Evolutionary conservation across 2,888 invertebrate genomes (phyloP).

Genomic region (Erynnis tages): DNA sequence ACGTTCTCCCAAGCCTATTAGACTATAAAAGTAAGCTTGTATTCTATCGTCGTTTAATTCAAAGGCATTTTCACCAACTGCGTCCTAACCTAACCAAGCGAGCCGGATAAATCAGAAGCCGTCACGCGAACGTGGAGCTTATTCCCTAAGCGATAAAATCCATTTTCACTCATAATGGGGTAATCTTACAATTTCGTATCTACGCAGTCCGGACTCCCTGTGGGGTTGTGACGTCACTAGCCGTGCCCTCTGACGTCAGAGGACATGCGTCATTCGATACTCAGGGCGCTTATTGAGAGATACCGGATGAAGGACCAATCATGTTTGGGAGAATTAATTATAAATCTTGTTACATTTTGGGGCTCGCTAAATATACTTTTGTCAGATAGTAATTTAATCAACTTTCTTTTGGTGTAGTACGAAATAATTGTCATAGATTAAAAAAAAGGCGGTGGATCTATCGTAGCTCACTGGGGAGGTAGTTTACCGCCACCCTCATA

Average conservation of each 20-base stretch:
- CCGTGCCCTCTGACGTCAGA: slow-evolving; percentile 43
- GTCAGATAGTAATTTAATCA: no score
- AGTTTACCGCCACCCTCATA: no score
- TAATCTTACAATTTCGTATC: slow-evolving; percentile 34
- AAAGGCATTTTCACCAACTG: slow-evolving; percentile 11
- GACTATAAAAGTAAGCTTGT: neutral
- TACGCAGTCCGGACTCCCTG: slow-evolving; percentile 46
- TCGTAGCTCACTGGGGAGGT: no score
- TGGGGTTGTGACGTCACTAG: slow-evolving; percentile 45
- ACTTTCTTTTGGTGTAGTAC: no score
- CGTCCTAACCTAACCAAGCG: slow-evolving; percentile 32
- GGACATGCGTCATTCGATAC: slow-evolving; percentile 30
- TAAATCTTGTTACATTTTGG: no score
- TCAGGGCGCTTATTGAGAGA: neutral
- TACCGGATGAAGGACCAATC: neutral
- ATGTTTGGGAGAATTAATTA: neutral
- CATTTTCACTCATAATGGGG: slow-evolving; percentile 26
- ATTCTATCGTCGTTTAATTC: slow-evolving; percentile 13
- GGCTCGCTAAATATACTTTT: no score
- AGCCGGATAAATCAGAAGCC: slow-evolving; percentile 11
- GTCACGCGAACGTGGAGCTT: slow-evolving; percentile 26
- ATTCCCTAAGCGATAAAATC: slow-evolving; percentile 22
- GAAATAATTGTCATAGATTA: no score
- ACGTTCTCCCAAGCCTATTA: slow-evolving; percentile 1
- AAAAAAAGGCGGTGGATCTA: no score